Base-by-base conservation (phyloP, 2,888 invertebrate genomes). In the Sinodicranocentrus sp. region DNA sequence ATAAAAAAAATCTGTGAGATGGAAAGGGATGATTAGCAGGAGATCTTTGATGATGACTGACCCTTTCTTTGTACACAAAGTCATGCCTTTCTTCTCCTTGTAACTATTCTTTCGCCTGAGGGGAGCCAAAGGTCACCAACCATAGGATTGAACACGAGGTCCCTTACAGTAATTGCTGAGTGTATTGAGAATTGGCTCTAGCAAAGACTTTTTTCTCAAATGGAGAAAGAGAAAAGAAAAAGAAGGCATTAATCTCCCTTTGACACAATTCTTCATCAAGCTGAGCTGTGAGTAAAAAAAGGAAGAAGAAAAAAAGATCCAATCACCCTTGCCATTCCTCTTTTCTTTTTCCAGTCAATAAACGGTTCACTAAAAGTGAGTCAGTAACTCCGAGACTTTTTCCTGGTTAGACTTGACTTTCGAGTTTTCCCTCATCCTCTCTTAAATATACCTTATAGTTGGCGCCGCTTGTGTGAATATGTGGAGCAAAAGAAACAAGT, bases 181-280 rank as follows among this genome's bases (percentile, higher is more conserved):
- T 57, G 57, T 57, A 57, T 23, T 39, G 39, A 6, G 57, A 57
- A 57, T 57, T 57, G 57, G 48, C 8, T 52, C 10, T 1, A 61
- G 52, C 10, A 28, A 19, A 25, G 25, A 44, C 19, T 39, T 39
- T 44, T 21, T 67, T 43, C 23, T 23, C 8, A 23, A 67, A 67
- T 43, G 26, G 33, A 25, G 65, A 77, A 28, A 28, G 26, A 68
- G 17, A 10, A 25, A 54, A 57, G 26, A n/a, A 17, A 17, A 63
- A 87, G 85, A 83, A 80, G 77, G 84, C 87, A 87, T 87, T 87
- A 87, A 87, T 87, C 87, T 87, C 87, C 76, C 72, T 85, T 87
- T 85, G 87, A 87, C 86, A 86, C 86, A 86, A 86, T 85, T 86
- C 85, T 86, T 86, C 86, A 85, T 86, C 86, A 86, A 79, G 79